phyloP scores from a whole-genome alignment of 1,140 invertebrate genomes.

The Penaeus japonicus region DNA sequence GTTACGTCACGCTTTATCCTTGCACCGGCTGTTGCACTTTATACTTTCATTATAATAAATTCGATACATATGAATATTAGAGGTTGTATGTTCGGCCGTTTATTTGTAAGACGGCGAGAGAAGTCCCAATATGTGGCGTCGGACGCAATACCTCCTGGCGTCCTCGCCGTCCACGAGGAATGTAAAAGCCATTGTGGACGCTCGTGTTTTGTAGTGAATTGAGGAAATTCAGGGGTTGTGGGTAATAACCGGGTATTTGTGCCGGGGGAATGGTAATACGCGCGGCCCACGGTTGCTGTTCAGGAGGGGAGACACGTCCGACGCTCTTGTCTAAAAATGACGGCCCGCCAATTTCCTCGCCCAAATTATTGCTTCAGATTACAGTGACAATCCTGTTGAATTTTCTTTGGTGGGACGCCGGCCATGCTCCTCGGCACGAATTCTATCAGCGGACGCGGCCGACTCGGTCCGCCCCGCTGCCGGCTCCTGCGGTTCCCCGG shows the following conservation, averaged over 20 bases:
- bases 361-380: slow-evolving; percentile 21
- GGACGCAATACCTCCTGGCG: background rate
- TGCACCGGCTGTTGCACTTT: too few relatives aligned
- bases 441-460: background rate
- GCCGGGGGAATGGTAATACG: slow-evolving; percentile 14
- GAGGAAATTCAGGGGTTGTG: slow-evolving; percentile 17
- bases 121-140: background rate
- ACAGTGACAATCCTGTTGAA: slow-evolving; percentile 3
- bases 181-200: slow-evolving; percentile 11
- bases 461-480: too few relatives aligned
- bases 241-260: slow-evolving; percentile 18
- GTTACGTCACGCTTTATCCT: too few relatives aligned
- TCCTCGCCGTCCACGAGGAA: background rate
- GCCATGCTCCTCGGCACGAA: background rate
- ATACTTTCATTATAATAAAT: background rate
- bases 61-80: background rate
- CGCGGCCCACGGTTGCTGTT: slow-evolving; percentile 2
- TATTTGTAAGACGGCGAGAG: background rate
- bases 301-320: background rate
- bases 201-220: slow-evolving; percentile 12
- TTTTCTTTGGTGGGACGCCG: background rate
- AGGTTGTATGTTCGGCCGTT: background rate
- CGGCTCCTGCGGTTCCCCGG: too few relatives aligned
- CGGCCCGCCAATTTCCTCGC: slow-evolving; percentile 1
- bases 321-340: slow-evolving; percentile 7